Base-by-base conservation (phyloP, 2,113 vertebrate genomes). In the Phoxinus phoxinus region DNA sequence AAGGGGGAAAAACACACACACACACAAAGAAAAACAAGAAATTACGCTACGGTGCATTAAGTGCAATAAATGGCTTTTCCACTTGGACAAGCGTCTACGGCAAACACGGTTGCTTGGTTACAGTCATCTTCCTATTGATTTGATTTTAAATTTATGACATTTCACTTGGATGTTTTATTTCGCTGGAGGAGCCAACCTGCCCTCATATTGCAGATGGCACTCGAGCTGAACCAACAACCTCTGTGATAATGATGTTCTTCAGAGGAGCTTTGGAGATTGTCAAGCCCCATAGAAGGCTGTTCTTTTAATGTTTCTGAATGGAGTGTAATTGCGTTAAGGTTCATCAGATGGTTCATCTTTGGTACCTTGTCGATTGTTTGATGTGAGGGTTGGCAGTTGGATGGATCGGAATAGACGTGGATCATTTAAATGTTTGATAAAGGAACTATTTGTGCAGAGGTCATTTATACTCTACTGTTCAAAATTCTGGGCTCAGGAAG, bases 41-140 rank as follows among this genome's bases (percentile, higher is more conserved):
- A 86, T 79, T 89, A 87, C 37, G n/a, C n/a, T 77, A 82, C 67
- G 84, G 58, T 86, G 17, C 53, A 84, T 90, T 89, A 86, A 85
- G 65, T 83, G 63, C 30, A 75, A 85, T 87, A 59, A 86, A 88
- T 77, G 59, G 63, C 80, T 83, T 82, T 84, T 86, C 61, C 83
- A 83, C 83, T 83, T 88, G 58, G 86, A 81, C 85, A 89, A 85
- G 67, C 75, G 59, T 80, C 71, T 69, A 63, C 17, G 10, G 75
- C 67, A 81, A 71, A 80, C 86, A 65, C 44, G 74, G 89, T 93
- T 93, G 92, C 90, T 89, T 89, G 88, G 89, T 86, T 91, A 90
- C 89, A 83, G 78, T 87, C 61, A 78, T 79, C 67, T 80, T 82
- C 71, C 75, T 81, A 76, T 82, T 89, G 86, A 90, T 84, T 89